Evolutionary conservation across 1,140 invertebrate species (phyloP), one percentile per base, ranked within the genome.

Genomic region (Aphelenchoides avenae): DNA sequence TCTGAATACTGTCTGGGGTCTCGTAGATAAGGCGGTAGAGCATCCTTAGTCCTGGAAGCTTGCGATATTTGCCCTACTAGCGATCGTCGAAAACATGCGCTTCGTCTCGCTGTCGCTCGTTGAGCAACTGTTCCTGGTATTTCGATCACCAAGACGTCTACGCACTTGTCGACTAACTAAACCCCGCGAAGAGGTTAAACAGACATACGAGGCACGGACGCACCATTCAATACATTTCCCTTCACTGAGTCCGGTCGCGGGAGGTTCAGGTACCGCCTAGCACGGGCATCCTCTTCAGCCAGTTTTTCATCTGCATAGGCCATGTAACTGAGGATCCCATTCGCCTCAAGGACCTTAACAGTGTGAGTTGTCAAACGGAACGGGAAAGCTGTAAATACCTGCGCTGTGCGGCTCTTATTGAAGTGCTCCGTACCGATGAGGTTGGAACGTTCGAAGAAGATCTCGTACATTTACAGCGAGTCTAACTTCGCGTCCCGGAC

Each of bases 291-390:
- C 79, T 99, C 94, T 78, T 99, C 94, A 36, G 88, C 85, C 26
- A 99, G 80, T 77, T 96, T 95, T 34, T 84, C 81, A 77, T 97
- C 91, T 13, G 92, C 93, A 80, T 94, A 98, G 55, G 84, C 84
- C 91, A 98, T 97, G 75, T 96, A 99, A 64, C 87, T 87, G 71
- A 92, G 88, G 2, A 97, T 91, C 41, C 94, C 94, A 80, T 97
- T 89, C 5, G 84, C 81, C 55, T 85, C 84, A 39, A 97, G 82
- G 75, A 94, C 20, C 48, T 70, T 20, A 50, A 68, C 15, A 44
- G 29, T 22, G 26, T 44, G 11, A 15, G 11, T 49, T 39, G 7
- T 40, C 51, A 39, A 7, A n/a, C n/a, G n/a, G 7, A 49, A 39
- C 51, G 9, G 18, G 51, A 41, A 11, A 9, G 11, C 51, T 40